Evolutionary conservation across 2,797 vertebrate genomes (phyloP).

Genomic region (Trachops cirrhosus): DNA sequence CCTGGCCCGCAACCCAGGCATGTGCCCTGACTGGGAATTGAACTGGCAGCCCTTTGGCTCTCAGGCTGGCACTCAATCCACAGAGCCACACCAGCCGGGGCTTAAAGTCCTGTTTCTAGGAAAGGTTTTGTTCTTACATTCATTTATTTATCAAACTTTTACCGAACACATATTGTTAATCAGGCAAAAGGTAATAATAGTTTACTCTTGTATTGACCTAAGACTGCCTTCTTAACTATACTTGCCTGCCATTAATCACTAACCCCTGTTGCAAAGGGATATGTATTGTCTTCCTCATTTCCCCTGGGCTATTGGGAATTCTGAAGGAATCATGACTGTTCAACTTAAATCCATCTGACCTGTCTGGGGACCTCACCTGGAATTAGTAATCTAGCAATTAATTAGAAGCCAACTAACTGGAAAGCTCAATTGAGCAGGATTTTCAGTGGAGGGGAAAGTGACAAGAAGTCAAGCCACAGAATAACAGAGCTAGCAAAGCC

Average conservation of each 20-base stretch:
- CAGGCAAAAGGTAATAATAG: background rate
- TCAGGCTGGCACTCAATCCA: too few relatives aligned
- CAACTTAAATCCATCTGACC: slow-evolving; percentile 26
- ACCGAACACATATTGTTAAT: background rate
- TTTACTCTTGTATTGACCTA: background rate
- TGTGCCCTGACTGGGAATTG: too few relatives aligned
- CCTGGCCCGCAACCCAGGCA: too few relatives aligned
- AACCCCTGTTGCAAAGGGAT: background rate
- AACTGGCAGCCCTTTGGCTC: too few relatives aligned
- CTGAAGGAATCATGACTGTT: background rate
- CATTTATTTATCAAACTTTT: background rate
- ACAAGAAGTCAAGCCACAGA: slow-evolving; percentile 9
- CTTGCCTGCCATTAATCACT: background rate
- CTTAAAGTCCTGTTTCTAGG: background rate
- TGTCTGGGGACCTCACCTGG: background rate
- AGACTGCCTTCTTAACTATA: background rate
- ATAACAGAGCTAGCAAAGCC: background rate
- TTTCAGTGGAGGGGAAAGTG: slow-evolving; percentile 1
- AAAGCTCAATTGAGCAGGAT: background rate
- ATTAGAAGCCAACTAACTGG: slow-evolving; percentile 37
- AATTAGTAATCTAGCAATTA: slow-evolving; percentile 44
- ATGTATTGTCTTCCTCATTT: background rate
- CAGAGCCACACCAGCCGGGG: too few relatives aligned
- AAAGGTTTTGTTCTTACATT: slow-evolving; percentile 38
- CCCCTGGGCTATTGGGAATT: slow-evolving; percentile 1